Conservation (phyloP, 2,113 vertebrate genomes). For the Actenoides hombroni region DNA sequence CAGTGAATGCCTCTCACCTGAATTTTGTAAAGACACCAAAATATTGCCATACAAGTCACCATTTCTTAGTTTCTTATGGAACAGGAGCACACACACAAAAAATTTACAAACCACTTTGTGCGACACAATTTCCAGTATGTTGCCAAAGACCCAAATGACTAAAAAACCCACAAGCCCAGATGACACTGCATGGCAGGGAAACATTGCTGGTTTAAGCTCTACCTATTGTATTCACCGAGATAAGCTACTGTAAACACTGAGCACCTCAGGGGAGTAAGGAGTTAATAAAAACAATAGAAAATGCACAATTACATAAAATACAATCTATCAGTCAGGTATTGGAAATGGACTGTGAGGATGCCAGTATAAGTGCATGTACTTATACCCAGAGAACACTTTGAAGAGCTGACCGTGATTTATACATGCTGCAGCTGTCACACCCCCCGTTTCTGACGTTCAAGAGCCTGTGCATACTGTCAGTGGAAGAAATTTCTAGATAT, state of each 20-base stretch:
- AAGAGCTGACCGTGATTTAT: constrained; percentile 34
- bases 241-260: background rate
- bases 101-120: background rate
- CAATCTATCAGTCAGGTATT: constrained; percentile 32
- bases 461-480: constrained; percentile 20
- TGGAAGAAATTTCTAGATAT: constrained; percentile 63
- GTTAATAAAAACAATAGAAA: constrained; percentile 38
- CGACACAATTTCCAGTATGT: background rate
- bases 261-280: background rate
- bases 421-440: constrained; percentile 7
- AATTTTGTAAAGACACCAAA: background rate
- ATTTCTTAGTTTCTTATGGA: background rate
- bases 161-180: background rate
- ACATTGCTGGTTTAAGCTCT: background rate
- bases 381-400: constrained; percentile 35
- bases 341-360: constrained; percentile 43
- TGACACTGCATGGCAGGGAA: accelerated
- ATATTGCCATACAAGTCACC: background rate
- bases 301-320: constrained; percentile 1
- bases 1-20: background rate
- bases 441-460: constrained; percentile 16
- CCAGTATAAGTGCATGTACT: constrained; percentile 31
- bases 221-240: background rate
- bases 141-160: background rate
- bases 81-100: accelerated